Evolutionary conservation across 1,140 invertebrate species (phyloP), one percentile per base, ranked within the genome.

Genomic region (Rhizoglyphus robini): DNA sequence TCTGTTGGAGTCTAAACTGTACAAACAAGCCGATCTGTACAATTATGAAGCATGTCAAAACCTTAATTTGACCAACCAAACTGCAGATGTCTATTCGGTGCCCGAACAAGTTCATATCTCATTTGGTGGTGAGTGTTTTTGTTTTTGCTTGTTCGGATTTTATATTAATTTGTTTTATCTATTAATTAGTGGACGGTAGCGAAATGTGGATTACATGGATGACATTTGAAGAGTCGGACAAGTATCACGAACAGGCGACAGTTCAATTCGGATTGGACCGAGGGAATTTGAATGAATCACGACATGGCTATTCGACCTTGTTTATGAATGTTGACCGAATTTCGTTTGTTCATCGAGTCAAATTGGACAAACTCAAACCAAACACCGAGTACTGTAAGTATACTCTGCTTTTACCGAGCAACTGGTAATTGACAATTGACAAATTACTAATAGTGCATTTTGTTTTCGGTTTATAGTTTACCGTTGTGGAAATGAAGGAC

Each of bases 201-300:
- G 80, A 88, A 69, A 87, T 91, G 75, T 80, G 88, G 41, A 84
- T 95, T 20, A 95, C 90, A 63, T 96, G 92, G 92, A 86, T 84
- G 1, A 96, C 91, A 32, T 81, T 82, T 68, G 80, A 84, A 34
- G 15, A 58, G 8, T 20, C 41, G 23, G n/a, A n/a, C n/a, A n/a
- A n/a, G n/a, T n/a, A n/a, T n/a, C 8, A 15, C 2, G 41, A 27
- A 13, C 89, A 3, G 70, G 80, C 31, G 76, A 81, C 70, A 32
- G 88, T 90, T 20, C 82, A 88, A 73, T 95, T 87, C 77, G 88
- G 88, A 1, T 80, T 81, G 41, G 76, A 73, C 1, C 79, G 75
- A 18, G 76, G 85, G 57, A 75, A 79, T 47, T 69, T 81, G 31
- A 74, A 71, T 54, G 82, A 79, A 0, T 69, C 69, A 15, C 90